Conservation (phyloP, 2,797 vertebrate species). For the Australoheros facetus region DNA sequence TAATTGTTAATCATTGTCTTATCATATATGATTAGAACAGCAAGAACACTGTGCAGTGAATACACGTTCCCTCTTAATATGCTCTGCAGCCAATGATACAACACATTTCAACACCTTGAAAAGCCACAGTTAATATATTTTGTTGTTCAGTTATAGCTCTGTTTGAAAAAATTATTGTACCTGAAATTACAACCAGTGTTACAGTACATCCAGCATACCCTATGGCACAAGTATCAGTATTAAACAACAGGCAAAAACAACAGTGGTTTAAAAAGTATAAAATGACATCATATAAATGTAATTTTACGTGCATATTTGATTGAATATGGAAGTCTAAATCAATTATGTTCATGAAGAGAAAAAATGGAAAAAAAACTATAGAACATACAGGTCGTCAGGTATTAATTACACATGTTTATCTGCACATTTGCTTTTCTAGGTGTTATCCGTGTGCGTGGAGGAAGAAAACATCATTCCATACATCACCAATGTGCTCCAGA, state of each 20-base stretch:
- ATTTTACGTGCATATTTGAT: neutral
- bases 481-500: slow-evolving; percentile 98
- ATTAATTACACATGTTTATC: neutral
- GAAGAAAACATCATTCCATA: slow-evolving; percentile 98
- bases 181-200: neutral
- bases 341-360: too few relatives aligned
- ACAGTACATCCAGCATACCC: neutral
- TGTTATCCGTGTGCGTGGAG: slow-evolving; percentile 95
- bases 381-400: neutral
- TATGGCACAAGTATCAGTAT: neutral
- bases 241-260: neutral
- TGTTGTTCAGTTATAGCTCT: neutral
- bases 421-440: slow-evolving; percentile 75
- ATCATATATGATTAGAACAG: neutral
- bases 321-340: neutral
- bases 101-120: neutral
- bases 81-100: neutral
- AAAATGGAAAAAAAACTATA: neutral
- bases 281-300: neutral
- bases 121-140: neutral
- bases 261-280: neutral
- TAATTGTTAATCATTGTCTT: neutral
- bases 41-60: neutral
- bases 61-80: neutral
- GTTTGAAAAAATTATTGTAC: too few relatives aligned